A percentile compares a stretch with the other conserved stretches of the same genome.
phyloP scores from a whole-genome alignment of 2,113 vertebrate species.

The Amia ocellicauda region DNA sequence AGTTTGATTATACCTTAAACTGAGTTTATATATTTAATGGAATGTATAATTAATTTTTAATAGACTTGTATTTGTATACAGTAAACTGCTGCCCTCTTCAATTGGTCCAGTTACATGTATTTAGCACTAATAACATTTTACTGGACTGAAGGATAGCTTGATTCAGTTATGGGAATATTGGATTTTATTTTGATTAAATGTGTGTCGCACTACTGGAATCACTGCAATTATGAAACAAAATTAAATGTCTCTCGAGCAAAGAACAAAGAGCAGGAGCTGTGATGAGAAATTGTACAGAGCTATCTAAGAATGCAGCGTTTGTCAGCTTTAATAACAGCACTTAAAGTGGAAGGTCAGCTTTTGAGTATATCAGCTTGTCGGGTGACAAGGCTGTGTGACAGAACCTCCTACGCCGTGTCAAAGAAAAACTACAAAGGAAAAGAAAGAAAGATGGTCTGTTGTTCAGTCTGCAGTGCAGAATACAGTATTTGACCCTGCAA shows the following conservation, averaged over 20 bases:
- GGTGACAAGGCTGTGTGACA: conserved; percentile 16
- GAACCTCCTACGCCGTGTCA: conserved; percentile 16
- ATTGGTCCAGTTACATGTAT: conserved; percentile 8
- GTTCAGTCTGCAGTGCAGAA: conserved; percentile 7
- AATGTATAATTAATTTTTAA: too few relatives aligned
- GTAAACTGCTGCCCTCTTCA: background rate
- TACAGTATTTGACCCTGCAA: too few relatives aligned
- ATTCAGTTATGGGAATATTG: conserved; percentile 15
- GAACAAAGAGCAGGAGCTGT: background rate
- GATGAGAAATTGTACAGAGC: conserved; percentile 1
- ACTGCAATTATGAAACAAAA: conserved; percentile 18
- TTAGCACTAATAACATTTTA: conserved; percentile 15
- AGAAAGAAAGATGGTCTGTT: conserved; percentile 10
- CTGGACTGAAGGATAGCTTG: conserved; percentile 10
- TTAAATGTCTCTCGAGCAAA: conserved; percentile 15
- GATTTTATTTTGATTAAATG: conserved; percentile 23
- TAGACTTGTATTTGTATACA: background rate
- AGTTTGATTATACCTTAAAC: too few relatives aligned
- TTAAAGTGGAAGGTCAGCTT: conserved; percentile 25
- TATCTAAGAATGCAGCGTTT: conserved; percentile 4
- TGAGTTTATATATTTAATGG: too few relatives aligned
- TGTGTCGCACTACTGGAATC: conserved; percentile 9
- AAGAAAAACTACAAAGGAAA: conserved; percentile 21
- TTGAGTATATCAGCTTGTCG: conserved; percentile 9
- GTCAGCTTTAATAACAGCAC: conserved; percentile 20